Conservation (phyloP, 64 coral and sea anemone genomes). For the Dendrophyllia cribrosa region DNA sequence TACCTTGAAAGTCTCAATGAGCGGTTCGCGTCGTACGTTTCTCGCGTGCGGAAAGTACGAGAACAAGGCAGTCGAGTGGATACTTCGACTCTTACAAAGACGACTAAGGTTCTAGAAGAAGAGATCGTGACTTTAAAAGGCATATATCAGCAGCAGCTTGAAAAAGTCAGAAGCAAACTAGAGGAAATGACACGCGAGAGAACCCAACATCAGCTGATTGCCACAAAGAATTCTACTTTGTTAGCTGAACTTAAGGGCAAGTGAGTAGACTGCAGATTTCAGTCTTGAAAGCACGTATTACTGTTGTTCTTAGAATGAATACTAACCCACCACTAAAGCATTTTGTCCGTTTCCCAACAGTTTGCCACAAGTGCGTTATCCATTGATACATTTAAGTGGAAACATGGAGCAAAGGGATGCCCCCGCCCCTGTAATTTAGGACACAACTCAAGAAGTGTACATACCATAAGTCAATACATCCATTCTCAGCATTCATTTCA, state of each 20-base stretch:
- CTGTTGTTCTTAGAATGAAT: no score
- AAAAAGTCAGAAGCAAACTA: conserved; percentile 86
- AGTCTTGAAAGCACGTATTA: neutral
- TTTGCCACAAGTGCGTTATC: no score
- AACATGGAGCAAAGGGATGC: no score
- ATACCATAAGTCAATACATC: no score
- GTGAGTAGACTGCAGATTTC: conserved; percentile 55
- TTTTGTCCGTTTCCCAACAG: no score
- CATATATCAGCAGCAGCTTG: conserved; percentile 93
- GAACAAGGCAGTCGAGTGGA: conserved; percentile 90
- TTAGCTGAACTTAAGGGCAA: conserved; percentile 86
- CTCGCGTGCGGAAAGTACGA: conserved; percentile 95
- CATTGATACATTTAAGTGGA: no score
- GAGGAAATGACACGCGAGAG: conserved; percentile 86
- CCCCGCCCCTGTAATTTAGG: no score
- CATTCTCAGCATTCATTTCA: no score
- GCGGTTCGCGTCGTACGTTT: conserved; percentile 94
- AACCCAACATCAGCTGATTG: conserved; percentile 86
- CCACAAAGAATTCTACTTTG: conserved; percentile 86
- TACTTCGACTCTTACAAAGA: conserved; percentile 86
- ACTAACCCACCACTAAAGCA: no score
- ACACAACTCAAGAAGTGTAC: no score
- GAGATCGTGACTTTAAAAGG: conserved; percentile 84
- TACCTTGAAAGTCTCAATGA: conserved; percentile 92
- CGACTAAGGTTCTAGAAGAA: conserved; percentile 93